phyloP scores from a whole-genome alignment of 2,888 invertebrate genomes.

The Cheilosia variabilis region DNA sequence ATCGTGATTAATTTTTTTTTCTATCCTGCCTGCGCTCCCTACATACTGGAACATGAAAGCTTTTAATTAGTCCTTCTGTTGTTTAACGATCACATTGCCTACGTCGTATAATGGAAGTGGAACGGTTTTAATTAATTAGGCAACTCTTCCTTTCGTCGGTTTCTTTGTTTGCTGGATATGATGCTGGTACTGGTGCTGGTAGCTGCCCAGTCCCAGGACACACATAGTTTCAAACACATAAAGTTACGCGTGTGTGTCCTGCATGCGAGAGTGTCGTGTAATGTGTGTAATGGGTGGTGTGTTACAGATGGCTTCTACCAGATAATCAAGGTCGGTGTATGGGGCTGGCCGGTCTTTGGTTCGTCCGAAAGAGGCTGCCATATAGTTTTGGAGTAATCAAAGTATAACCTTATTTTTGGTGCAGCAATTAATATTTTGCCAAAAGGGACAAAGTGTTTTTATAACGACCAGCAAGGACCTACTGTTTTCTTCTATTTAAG shows the following conservation, averaged over 20 bases:
- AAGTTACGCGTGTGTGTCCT: constrained; percentile 32
- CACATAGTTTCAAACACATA: neutral
- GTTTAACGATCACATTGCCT: constrained; percentile 70
- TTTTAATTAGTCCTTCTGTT: constrained; percentile 71
- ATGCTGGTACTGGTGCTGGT: too few relatives aligned
- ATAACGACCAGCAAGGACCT: constrained; percentile 7
- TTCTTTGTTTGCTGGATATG: constrained; percentile 9
- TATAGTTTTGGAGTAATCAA: constrained; percentile 19
- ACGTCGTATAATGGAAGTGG: constrained; percentile 73
- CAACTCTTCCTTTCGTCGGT: constrained; percentile 66
- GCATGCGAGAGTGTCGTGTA: constrained; percentile 5
- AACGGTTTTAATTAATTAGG: constrained; percentile 82
- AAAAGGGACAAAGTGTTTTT: constrained; percentile 7
- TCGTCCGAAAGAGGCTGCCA: neutral
- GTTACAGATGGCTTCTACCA: constrained; percentile 49
- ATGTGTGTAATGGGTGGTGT: constrained; percentile 43
- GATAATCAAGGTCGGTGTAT: constrained; percentile 53
- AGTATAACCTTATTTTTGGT: constrained; percentile 23
- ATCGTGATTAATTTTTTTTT: constrained; percentile 67
- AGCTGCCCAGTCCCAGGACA: neutral
- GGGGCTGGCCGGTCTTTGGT: constrained; percentile 5
- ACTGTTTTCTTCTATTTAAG: constrained; percentile 17
- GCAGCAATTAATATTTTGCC: constrained; percentile 34
- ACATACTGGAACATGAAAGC: constrained; percentile 47
- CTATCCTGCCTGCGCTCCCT: neutral